Evolutionary conservation across 2,113 vertebrate genomes (phyloP), one percentile per base, ranked within the genome.

Genomic region (Chloebia gouldiae): DNA sequence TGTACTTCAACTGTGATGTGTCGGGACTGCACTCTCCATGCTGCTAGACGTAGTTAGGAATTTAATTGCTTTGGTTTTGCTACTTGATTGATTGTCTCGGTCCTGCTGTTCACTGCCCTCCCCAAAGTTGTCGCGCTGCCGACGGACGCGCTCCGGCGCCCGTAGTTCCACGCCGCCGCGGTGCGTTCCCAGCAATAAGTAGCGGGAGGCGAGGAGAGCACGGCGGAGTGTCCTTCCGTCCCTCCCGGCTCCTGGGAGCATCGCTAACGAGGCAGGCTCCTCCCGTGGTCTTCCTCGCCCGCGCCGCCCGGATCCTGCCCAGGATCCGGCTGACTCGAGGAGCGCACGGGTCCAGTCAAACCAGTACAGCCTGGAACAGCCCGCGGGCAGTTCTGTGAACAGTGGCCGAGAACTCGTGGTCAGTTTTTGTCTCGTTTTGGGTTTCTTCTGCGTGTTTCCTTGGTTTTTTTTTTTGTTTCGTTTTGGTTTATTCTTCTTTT

Each of bases 31-130:
- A 59, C 97, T 98, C 93, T 97, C 96, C 96, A 75, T 98, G 97
- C 97, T 98, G 97, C 98, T 98, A 97, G 91, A 30, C 9, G 45
- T 98, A 96, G 97, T 97, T 97, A 97, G 97, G 93, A 97, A 93
- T 93, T 96, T 92, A 96, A 97, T 96, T 95, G 98, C 97, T 98
- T 98, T 86, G 96, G 96, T 95, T 97, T 98, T 97, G 98, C 97
- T 97, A 95, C 97, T 98, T 97, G 92, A 95, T 84, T 83, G 95
- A 75, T 92, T 96, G 95, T 97, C 91, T 95, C 51, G 73, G 94
- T 93, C 90, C 86, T 84, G 88, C 96, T 90, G 97, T 98, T 98
- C 97, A 7, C 96, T 96, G 90, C 96, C 94, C 95, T 97, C 96
- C 93, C 61, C 35, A 93, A 94, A 92, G 90, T 84, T 88, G 95